A percentile compares a stretch with the other conserved stretches of the same genome.
Conservation (phyloP, 2,113 vertebrate species). For the Serinus canaria region DNA sequence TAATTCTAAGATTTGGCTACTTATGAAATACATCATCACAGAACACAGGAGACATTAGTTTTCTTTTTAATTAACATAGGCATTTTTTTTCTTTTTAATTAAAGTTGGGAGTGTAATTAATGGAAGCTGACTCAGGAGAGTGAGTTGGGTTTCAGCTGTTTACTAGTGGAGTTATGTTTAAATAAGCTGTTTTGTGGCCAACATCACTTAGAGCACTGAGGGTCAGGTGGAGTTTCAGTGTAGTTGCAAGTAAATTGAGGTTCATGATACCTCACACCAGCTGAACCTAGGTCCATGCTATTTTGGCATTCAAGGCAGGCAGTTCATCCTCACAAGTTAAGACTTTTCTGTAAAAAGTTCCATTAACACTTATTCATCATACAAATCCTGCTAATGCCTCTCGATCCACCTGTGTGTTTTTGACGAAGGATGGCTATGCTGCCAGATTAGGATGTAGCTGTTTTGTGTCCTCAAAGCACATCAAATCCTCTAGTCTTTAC, state of each 20-base stretch:
- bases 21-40: neutral
- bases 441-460: neutral
- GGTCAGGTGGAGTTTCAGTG: neutral
- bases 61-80: neutral
- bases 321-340: neutral
- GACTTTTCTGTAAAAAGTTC: constrained; percentile 2
- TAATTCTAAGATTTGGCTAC: neutral
- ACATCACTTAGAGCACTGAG: neutral
- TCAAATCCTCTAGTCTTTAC: neutral
- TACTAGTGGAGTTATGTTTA: neutral
- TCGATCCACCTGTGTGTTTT: neutral
- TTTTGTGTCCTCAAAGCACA: neutral
- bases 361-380: neutral
- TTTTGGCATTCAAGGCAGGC: neutral
- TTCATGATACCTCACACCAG: neutral
- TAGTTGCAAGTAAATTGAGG: neutral
- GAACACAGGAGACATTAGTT: neutral
- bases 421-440: neutral
- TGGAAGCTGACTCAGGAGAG: neutral
- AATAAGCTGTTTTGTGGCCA: neutral
- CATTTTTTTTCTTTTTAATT: neutral
- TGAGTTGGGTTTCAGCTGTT: neutral
- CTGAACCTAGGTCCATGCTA: neutral
- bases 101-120: accelerated
- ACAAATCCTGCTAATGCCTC: constrained; percentile 22